Conservation (phyloP, 2,888 invertebrate genomes). For the Orthonychiurus folsomi region DNA sequence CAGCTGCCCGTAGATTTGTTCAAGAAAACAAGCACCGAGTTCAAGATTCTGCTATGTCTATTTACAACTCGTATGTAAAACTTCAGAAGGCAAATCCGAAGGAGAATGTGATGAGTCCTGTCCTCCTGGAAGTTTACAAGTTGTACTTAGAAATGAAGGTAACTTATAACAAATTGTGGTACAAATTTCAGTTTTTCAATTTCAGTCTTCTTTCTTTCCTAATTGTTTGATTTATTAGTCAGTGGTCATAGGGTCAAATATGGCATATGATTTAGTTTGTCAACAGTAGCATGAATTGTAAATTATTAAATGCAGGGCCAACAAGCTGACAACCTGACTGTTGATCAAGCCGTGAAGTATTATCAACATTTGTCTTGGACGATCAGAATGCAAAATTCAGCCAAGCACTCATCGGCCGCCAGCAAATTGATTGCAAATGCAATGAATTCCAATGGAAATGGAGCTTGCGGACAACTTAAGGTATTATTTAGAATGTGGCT, state of each 20-base stretch:
- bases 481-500: too few species aligned
- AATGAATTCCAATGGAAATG: too few species aligned
- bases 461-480: too few species aligned
- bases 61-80: conserved; percentile 35
- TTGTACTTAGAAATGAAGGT: conserved; percentile 1
- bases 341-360: conserved; percentile 14
- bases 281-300: too few species aligned
- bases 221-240: too few species aligned
- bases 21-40: conserved; percentile 16
- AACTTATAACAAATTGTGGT: not conserved
- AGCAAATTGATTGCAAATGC: not conserved
- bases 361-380: conserved; percentile 18
- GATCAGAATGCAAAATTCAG: not conserved
- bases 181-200: not conserved
- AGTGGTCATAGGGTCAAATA: too few species aligned
- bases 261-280: too few species aligned
- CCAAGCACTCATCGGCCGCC: not conserved
- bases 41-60: conserved; percentile 32
- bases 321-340: conserved; percentile 6
- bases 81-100: conserved; percentile 33
- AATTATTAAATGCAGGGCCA: too few species aligned
- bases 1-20: conserved; percentile 46
- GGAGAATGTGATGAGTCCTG: conserved; percentile 30
- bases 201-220: too few species aligned
- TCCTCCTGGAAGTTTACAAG: conserved; percentile 56